These are phyloP conservation scores for Laupala kohalensis DNA, from an alignment of 1,140 invertebrate genomes.

Conservation along the genomic window DNA sequence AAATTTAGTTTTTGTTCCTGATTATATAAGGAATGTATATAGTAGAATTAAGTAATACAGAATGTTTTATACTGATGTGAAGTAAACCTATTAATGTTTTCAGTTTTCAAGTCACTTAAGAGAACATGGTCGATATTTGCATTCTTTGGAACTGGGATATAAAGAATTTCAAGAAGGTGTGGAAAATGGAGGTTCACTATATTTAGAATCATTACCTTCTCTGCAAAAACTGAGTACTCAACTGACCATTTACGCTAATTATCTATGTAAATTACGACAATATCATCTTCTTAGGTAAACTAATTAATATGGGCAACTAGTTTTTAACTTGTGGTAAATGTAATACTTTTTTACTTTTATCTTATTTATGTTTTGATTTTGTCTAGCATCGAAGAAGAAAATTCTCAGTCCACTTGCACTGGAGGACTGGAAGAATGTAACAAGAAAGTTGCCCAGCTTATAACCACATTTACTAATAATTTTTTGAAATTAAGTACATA, in stretches of 20 bases:
- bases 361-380: not conserved
- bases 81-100: no score
- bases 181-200: slow-evolving; percentile 2
- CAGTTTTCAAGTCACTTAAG: slow-evolving; percentile 16
- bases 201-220: slow-evolving; percentile 14
- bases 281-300: slow-evolving; percentile 11
- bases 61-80: not conserved
- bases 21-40: no score
- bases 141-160: slow-evolving; percentile 15
- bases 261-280: slow-evolving; percentile 9
- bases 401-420: not conserved
- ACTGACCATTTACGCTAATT: slow-evolving; percentile 13
- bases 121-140: slow-evolving; percentile 15
- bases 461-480: not conserved
- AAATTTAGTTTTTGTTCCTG: no score
- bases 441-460: not conserved
- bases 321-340: not conserved
- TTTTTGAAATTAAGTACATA: slow-evolving; percentile 10
- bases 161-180: slow-evolving; percentile 13
- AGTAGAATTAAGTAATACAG: not conserved
- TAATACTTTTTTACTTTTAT: not conserved
- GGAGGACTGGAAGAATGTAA: not conserved
- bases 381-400: slow-evolving; percentile 9
- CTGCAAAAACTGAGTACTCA: slow-evolving; percentile 15
- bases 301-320: not conserved